A percentile compares a stretch with the other conserved stretches of the same genome.
phyloP scores from a whole-genome alignment of 2,888 invertebrate species.

The Suillia variegata region DNA sequence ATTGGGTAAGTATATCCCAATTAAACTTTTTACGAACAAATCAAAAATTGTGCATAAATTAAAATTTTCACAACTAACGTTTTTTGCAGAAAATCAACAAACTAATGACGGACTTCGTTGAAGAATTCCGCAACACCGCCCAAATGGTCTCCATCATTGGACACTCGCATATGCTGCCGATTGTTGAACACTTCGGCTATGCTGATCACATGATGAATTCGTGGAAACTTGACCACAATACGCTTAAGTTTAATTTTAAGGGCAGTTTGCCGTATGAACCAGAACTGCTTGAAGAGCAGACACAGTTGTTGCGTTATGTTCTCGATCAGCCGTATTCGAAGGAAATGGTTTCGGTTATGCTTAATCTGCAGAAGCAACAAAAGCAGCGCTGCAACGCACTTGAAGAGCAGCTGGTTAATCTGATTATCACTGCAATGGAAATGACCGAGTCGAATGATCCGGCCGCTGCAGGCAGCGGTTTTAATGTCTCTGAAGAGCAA shows the following conservation, averaged over 20 bases:
- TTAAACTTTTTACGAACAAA: background rate
- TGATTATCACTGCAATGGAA: constrained; percentile 92
- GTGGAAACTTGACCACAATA: constrained; percentile 89
- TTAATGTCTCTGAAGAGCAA: constrained; percentile 63
- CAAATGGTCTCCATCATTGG: constrained; percentile 96
- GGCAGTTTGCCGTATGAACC: constrained; percentile 86
- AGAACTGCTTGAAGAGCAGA: constrained; percentile 87
- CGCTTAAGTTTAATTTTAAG: constrained; percentile 69
- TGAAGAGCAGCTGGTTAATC: constrained; percentile 90
- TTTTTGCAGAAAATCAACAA: constrained; percentile 77
- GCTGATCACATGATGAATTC: constrained; percentile 88
- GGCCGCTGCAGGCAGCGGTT: constrained; percentile 51
- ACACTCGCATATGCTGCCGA: constrained; percentile 88
- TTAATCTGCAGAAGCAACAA: constrained; percentile 90
- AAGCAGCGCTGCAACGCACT: constrained; percentile 86
- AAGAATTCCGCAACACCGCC: constrained; percentile 90
- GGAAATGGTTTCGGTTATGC: constrained; percentile 95
- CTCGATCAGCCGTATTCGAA: constrained; percentile 93
- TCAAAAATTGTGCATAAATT: background rate
- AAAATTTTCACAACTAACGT: no score
- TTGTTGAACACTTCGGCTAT: constrained; percentile 91
- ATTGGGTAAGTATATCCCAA: constrained; percentile 77
- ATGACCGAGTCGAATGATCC: constrained; percentile 76
- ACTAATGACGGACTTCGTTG: constrained; percentile 85
- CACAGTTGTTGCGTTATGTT: constrained; percentile 84